Evolutionary conservation across 1,140 invertebrate species (phyloP).

Genomic region (Thaumatotibia leucotreta): DNA sequence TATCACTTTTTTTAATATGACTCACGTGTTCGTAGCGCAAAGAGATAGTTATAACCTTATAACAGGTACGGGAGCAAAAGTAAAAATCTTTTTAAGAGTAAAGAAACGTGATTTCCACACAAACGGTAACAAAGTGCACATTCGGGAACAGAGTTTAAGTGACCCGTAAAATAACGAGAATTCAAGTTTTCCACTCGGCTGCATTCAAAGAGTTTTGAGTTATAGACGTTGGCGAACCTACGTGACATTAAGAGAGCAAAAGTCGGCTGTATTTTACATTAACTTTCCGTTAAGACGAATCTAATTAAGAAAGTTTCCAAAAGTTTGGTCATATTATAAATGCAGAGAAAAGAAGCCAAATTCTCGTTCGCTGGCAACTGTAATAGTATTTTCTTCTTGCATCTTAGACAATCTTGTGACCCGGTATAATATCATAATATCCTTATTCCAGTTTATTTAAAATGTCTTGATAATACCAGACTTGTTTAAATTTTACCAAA

Average conservation of each 20-base stretch:
- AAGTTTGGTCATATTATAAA: conserved; percentile 44
- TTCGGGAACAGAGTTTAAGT: conserved; percentile 9
- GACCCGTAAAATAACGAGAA: conserved; percentile 23
- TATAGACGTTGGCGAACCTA: conserved; percentile 25
- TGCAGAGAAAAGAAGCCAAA: conserved; percentile 38
- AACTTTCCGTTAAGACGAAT: conserved; percentile 36
- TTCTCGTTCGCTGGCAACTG: conserved; percentile 22
- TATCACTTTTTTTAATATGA: too few relatives aligned
- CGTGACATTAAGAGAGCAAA: conserved; percentile 35
- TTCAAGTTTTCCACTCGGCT: conserved; percentile 26
- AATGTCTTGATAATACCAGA: neutral
- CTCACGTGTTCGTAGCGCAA: too few relatives aligned
- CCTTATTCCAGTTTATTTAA: neutral
- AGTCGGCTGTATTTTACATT: conserved; percentile 37
- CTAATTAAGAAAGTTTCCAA: conserved; percentile 40
- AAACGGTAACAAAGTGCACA: conserved; percentile 2
- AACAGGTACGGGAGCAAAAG: too few relatives aligned
- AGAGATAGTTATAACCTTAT: too few relatives aligned
- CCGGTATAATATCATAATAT: neutral
- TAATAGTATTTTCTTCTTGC: conserved; percentile 33
- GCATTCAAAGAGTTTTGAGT: conserved; percentile 29
- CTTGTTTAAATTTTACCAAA: neutral
- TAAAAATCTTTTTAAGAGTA: neutral
- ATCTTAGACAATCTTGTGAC: conserved; percentile 22
- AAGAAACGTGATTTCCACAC: neutral